Conservation (phyloP, 2,888 invertebrate species). For the Helicoverpa assulta region DNA sequence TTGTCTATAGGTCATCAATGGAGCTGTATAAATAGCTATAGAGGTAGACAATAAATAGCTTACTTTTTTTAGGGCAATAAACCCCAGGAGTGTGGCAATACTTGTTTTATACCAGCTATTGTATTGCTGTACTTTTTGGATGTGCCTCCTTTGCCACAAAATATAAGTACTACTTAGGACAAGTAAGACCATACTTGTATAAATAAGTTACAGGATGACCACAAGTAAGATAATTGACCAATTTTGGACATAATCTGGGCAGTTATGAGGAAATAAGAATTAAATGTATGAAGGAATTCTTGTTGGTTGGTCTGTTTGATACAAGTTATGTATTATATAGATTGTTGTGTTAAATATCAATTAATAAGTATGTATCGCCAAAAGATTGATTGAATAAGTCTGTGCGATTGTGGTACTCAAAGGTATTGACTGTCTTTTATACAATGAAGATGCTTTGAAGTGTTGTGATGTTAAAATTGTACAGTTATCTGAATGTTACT, state of each 20-base stretch:
- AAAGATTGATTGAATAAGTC: constrained; percentile 45
- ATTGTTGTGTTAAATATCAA: constrained; percentile 49
- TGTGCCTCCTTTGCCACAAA: constrained; percentile 26
- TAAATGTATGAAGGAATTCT: neutral
- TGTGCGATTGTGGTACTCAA: constrained; percentile 44
- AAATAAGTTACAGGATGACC: constrained; percentile 18
- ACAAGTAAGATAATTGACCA: constrained; percentile 14
- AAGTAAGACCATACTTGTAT: constrained; percentile 20
- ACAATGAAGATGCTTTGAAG: constrained; percentile 59
- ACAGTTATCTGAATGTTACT: constrained; percentile 64
- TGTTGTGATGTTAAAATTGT: constrained; percentile 60
- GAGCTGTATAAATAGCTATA: constrained; percentile 63
- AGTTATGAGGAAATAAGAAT: constrained; percentile 6
- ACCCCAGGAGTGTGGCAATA: constrained; percentile 34
- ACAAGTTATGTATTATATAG: constrained; percentile 42
- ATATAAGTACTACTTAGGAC: constrained; percentile 19
- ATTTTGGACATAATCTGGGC: constrained; percentile 9
- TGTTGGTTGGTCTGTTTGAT: constrained; percentile 36
- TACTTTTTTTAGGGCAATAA: constrained; percentile 43
- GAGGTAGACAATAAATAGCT: constrained; percentile 67
- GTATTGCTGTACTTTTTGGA: constrained; percentile 26
- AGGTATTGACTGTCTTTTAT: constrained; percentile 64
- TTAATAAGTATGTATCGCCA: constrained; percentile 52
- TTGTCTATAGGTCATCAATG: constrained; percentile 56
- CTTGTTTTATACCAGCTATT: constrained; percentile 4